Evolutionary conservation across 2,113 vertebrate species (phyloP).

Genomic region (Conger conger): DNA sequence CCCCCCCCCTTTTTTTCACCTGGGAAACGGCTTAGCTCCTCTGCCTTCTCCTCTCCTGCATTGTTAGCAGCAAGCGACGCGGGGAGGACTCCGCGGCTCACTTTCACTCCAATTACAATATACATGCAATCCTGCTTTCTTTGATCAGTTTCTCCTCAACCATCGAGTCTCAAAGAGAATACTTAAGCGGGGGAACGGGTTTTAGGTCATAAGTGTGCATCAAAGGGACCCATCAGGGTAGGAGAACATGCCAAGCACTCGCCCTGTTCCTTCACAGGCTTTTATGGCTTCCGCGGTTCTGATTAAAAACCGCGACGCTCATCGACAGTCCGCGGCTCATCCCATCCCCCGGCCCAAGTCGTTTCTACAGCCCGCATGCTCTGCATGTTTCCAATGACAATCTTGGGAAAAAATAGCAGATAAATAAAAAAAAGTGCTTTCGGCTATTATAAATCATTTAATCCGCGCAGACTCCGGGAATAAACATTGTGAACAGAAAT

Average conservation of each 20-base stretch:
- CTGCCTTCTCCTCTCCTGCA: conserved; percentile 22
- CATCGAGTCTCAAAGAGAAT: conserved; percentile 32
- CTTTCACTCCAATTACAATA: conserved; percentile 37
- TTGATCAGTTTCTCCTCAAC: conserved; percentile 30
- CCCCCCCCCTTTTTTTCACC: neutral
- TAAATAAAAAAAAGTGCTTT: neutral
- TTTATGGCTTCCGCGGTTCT: neutral
- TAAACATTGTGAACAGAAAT: neutral
- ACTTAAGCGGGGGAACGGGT: conserved; percentile 33
- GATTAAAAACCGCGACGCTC: neutral
- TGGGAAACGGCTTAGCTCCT: neutral
- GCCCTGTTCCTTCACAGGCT: neutral
- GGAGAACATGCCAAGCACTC: neutral
- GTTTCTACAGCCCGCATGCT: neutral
- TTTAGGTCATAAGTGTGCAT: conserved; percentile 35
- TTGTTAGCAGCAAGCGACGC: conserved; percentile 41
- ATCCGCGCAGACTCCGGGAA: neutral
- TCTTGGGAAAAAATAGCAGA: neutral
- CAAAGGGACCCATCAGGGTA: conserved; percentile 36
- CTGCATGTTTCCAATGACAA: neutral
- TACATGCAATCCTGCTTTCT: conserved; percentile 24
- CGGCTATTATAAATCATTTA: neutral
- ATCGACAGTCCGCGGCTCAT: neutral
- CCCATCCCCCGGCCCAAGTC: neutral
- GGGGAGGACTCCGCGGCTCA: neutral